Base-by-base conservation (phyloP, 2,888 invertebrate genomes). In the Craniophora ligustri region DNA sequence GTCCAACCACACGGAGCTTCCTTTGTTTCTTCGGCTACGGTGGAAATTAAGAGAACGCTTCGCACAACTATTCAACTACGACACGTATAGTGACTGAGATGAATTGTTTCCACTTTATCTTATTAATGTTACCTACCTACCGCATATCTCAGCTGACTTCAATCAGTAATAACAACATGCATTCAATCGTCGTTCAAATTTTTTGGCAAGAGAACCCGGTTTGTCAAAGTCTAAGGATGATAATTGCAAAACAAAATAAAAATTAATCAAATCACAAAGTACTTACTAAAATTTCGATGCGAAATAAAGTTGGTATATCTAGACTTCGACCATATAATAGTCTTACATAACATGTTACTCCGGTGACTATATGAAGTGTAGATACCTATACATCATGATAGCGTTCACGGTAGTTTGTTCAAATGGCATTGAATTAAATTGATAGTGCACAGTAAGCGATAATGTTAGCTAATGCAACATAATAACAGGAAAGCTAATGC, bases 361-460 rank as follows among this genome's bases (percentile, higher is more conserved):
- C 40, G 50, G 39, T 57, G 57, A 46, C 34, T 0, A 5, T 8
- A 58, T 36, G 26, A 32, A 28, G 16, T 34, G 10, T 50, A 23
- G 23, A 3, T 10, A 67, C 45, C 35, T 50, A 61, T 69, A 68
- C 55, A 67, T 57, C 44, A 78, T 66, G 50, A 75, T 64, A 78
- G 79, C 79, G 41, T 65, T 70, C 47, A 48, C 66, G 62, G 78
- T 76, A 77, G 76, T 82, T 80, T 81, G 78, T 78, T 79, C 82
- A 85, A 85, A 86, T 78, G 81, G 78, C 84, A 87, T 84, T 85
- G 84, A 85, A 82, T 87, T 84, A 85, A 84, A 86, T 86, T 85
- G 84, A 88, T 86, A 80, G 81, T 75, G 60, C 56, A 62, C 72
- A 63, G 68, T 79, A 79, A 72, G 74, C 79, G 82, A 79, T 88